Evolutionary conservation across 1,140 invertebrate species (phyloP).

Genomic region (Drosophila repletoides): DNA sequence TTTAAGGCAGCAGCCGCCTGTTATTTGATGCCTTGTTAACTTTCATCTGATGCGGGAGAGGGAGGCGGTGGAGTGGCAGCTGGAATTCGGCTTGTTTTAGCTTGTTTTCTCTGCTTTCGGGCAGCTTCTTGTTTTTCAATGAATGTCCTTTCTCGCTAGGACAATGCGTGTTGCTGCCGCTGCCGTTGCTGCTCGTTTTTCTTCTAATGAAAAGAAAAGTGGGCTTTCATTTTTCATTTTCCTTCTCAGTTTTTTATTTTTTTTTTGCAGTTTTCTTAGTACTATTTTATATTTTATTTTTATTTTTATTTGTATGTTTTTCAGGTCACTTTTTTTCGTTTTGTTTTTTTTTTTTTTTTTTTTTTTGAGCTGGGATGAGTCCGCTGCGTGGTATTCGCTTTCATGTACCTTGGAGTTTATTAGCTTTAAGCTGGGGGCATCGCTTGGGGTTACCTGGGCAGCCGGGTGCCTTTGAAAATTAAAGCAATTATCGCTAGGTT

Average conservation of each 20-base stretch:
- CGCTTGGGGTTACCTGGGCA: slow-evolving; percentile 57
- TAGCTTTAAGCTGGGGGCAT: slow-evolving; percentile 55
- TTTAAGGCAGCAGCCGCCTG: slow-evolving; percentile 45
- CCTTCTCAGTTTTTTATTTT: slow-evolving; percentile 26
- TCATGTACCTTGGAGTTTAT: slow-evolving; percentile 69
- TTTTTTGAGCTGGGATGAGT: slow-evolving; percentile 35
- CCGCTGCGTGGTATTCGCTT: slow-evolving; percentile 58
- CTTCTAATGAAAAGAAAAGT: slow-evolving; percentile 72
- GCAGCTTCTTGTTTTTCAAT: slow-evolving; percentile 41
- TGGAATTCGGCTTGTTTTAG: slow-evolving; percentile 69
- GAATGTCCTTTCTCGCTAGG: slow-evolving; percentile 52
- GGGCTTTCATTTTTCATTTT: slow-evolving; percentile 61
- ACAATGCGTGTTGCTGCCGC: slow-evolving; percentile 50
- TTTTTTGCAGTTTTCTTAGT: slow-evolving; percentile 23
- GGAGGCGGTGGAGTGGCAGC: slow-evolving; percentile 7
- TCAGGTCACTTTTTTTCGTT: background rate
- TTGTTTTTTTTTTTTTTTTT: slow-evolving; percentile 25
- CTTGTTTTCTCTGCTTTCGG: slow-evolving; percentile 36
- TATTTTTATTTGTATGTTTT: slow-evolving; percentile 16
- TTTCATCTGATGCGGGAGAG: slow-evolving; percentile 49
- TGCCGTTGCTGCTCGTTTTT: slow-evolving; percentile 61
- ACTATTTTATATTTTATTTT: slow-evolving; percentile 32
- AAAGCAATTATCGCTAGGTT: slow-evolving; percentile 52
- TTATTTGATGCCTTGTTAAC: slow-evolving; percentile 78
- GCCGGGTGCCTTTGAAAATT: slow-evolving; percentile 46